Conservation (phyloP, 2,888 invertebrate species). For the Melanostoma scalare region DNA sequence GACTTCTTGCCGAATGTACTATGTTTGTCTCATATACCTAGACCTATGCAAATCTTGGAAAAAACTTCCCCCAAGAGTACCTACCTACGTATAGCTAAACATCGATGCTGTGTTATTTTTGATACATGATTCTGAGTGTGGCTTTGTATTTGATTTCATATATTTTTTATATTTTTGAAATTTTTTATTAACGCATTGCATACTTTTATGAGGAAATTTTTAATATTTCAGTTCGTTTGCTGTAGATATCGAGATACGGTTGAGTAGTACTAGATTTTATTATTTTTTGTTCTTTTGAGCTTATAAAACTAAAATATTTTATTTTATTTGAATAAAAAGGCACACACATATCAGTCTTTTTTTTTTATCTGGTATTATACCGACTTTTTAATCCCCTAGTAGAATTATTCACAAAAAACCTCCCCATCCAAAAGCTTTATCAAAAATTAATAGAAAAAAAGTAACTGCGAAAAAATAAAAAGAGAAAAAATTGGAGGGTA, state of each 20-base stretch:
- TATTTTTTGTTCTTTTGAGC: slow-evolving; percentile 10
- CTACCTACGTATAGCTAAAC: too few species aligned
- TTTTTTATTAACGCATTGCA: slow-evolving; percentile 10
- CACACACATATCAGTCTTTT: slow-evolving; percentile 9
- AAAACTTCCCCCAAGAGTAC: too few species aligned
- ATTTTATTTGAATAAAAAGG: slow-evolving; percentile 56
- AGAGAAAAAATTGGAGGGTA: background rate
- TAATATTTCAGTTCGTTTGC: slow-evolving; percentile 44
- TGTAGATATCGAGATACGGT: slow-evolving; percentile 18
- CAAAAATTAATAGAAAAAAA: slow-evolving; percentile 51
- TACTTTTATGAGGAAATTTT: slow-evolving; percentile 22
- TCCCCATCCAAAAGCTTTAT: slow-evolving; percentile 32
- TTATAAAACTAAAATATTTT: slow-evolving; percentile 56
- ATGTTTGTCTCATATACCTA: too few species aligned
- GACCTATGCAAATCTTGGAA: too few species aligned
- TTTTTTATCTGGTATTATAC: slow-evolving; percentile 47
- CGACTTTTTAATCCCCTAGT: slow-evolving; percentile 47
- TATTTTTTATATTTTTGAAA: background rate
- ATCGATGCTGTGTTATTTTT: too few species aligned
- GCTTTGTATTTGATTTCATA: too few species aligned
- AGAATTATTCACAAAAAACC: slow-evolving; percentile 56
- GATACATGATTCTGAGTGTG: too few species aligned
- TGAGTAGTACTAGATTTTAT: slow-evolving; percentile 18
- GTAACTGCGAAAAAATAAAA: slow-evolving; percentile 15
- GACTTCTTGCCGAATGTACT: too few species aligned